phyloP scores from a whole-genome alignment of 2,113 vertebrate genomes.

The Microcebus griseorufus region DNA sequence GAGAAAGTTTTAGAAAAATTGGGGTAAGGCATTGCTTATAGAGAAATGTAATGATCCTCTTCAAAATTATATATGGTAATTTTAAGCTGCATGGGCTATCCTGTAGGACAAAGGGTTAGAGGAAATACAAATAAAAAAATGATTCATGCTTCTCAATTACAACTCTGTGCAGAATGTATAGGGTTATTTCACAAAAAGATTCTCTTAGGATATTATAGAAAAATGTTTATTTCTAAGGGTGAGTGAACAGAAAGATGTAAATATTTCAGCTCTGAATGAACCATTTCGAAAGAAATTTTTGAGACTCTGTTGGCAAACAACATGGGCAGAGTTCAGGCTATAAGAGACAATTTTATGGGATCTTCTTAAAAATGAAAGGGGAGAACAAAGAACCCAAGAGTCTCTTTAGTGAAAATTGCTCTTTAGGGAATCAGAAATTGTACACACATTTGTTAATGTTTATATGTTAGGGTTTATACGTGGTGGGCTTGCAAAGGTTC shows the following conservation, averaged over 20 bases:
- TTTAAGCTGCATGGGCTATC: not conserved
- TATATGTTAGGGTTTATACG: not conserved
- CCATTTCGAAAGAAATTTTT: not conserved
- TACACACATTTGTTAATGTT: not conserved
- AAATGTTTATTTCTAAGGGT: not conserved
- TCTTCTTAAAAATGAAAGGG: not conserved
- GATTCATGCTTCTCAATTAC: not conserved
- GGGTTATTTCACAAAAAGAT: not conserved
- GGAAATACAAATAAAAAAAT: not conserved
- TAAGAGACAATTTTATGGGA: not conserved
- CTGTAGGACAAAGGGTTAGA: not conserved
- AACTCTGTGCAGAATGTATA: not conserved
- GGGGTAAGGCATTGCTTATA: not conserved
- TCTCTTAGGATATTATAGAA: not conserved
- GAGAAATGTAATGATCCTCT: not conserved
- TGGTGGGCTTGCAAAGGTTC: not conserved
- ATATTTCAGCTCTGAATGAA: not conserved
- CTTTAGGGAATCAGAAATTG: not conserved
- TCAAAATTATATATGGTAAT: not conserved
- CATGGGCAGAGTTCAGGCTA: not conserved
- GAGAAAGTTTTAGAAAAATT: conserved; percentile 11
- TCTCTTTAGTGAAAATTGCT: not conserved
- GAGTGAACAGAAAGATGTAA: not conserved
- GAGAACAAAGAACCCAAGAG: not conserved
- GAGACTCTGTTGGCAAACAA: not conserved